phyloP scores from a whole-genome alignment of 1,140 invertebrate species.

The Ceratina australensis region DNA sequence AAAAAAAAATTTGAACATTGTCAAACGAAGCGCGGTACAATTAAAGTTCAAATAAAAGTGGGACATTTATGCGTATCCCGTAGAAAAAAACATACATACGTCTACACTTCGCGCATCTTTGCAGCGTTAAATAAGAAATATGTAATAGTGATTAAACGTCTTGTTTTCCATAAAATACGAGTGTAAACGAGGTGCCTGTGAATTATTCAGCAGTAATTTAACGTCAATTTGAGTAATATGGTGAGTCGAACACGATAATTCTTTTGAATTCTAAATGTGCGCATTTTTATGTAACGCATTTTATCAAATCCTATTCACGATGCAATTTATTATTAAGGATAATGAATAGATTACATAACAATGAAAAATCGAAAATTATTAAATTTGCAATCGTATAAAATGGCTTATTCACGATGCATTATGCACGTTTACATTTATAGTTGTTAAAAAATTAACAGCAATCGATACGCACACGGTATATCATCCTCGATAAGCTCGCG shows the following conservation, averaged over 20 bases:
- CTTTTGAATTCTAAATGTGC: conserved; percentile 3
- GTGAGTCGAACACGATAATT: conserved; percentile 52
- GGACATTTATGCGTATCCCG: too few relatives aligned
- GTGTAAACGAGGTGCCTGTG: conserved; percentile 41
- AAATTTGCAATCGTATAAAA: neutral
- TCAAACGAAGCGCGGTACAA: neutral
- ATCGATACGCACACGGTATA: conserved; percentile 48
- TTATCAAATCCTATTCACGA: neutral
- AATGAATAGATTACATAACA: neutral
- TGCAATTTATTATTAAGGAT: neutral
- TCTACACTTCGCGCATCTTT: too few relatives aligned
- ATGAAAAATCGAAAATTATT: neutral
- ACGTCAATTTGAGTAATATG: conserved; percentile 50
- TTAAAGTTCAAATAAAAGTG: too few relatives aligned
- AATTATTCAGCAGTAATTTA: conserved; percentile 48
- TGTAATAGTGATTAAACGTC: conserved; percentile 10
- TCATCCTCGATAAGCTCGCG: conserved; percentile 21
- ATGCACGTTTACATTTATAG: conserved; percentile 17
- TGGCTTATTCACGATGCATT: neutral
- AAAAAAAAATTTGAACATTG: neutral
- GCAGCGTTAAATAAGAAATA: conserved; percentile 10
- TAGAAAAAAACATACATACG: too few relatives aligned
- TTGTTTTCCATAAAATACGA: conserved; percentile 62
- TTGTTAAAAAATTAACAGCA: conserved; percentile 17
- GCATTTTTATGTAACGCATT: conserved; percentile 4